Percentiles rank a stretch among this genome's conserved stretches.
phyloP scores from a whole-genome alignment of 2,888 invertebrate species.

The Lymantria dispar region DNA sequence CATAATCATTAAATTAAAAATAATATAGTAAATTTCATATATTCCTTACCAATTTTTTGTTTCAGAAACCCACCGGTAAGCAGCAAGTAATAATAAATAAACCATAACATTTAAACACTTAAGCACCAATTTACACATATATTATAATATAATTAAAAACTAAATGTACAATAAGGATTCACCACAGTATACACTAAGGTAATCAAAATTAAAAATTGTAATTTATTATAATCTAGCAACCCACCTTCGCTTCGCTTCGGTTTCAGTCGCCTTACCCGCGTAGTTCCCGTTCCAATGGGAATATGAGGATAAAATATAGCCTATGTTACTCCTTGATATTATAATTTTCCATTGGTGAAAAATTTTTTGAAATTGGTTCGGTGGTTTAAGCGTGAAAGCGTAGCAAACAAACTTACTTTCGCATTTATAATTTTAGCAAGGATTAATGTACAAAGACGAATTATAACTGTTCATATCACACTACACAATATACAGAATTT shows the following conservation, averaged over 20 bases:
- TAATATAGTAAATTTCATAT: not conserved
- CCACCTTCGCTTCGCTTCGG: too few species aligned
- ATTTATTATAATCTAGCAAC: too few species aligned
- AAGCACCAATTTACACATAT: conserved; percentile 1
- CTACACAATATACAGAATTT: conserved; percentile 3
- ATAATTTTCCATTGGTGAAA: too few species aligned
- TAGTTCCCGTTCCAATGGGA: too few species aligned
- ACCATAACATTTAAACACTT: not conserved
- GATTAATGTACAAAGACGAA: conserved; percentile 18
- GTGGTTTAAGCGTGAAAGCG: too few species aligned
- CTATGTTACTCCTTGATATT: too few species aligned
- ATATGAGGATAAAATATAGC: too few species aligned
- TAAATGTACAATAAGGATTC: conserved; percentile 4
- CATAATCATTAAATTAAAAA: not conserved
- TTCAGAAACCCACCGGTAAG: conserved; percentile 26
- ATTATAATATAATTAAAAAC: not conserved
- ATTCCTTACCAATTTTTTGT: conserved; percentile 8
- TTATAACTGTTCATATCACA: conserved; percentile 8
- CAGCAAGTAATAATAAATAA: conserved; percentile 1
- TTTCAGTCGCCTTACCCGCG: too few species aligned
- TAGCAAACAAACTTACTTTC: too few species aligned
- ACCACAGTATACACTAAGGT: conserved; percentile 11
- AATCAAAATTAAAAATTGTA: too few species aligned
- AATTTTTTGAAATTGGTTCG: too few species aligned
- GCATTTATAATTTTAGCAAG: not conserved